Base-by-base conservation (phyloP, 2,797 vertebrate genomes). In the Helostoma temminkii region DNA sequence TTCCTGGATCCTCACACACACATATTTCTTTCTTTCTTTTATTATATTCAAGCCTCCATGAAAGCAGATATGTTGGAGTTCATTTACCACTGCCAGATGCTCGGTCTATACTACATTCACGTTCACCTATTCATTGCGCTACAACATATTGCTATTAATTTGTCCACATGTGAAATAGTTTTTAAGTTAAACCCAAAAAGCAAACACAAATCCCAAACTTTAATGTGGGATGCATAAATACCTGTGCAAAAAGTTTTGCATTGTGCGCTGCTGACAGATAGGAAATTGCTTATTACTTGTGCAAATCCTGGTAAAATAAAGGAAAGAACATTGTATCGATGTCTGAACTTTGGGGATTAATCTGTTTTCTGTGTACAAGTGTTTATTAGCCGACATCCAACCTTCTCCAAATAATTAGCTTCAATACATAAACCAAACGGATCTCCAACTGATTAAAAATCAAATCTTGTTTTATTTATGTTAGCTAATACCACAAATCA, bases 1-100 rank as follows among this genome's bases (percentile, higher is more conserved):
- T 76, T 74, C 70, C 76, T 69, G 60, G 52, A 14, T 46, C 43
- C 47, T 7, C 19, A 12, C 36, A 50, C 43, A 5, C 64, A 18
- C 48, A n/a, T 60, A 19, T 16, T 6, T 56, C n/a, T 28, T 34
- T 37, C 19, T 14, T 56, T 12, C 21, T 28, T 28, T 21, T 39
- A 56, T 4, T n/a, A 25, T 61, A 25, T 60, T 25, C 8, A 68
- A 39, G 32, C 28, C 63, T 71, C 58, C 14, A 37, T 61, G 66
- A 69, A 80, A 81, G 76, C 9, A 8, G 81, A 81, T 72, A 66
- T 16, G 55, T 50, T 62, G 46, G 28, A 58, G 70, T 63, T 52
- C 9, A 76, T 80, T 78, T 72, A 68, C 39, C 41, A 3, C 69
- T 12, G 50, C 72, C 78, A 73, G 75, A 80, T 85, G 73, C 60